Evolutionary conservation across 2,888 invertebrate species (phyloP).

Genomic region (Leptinotarsa haldemani): DNA sequence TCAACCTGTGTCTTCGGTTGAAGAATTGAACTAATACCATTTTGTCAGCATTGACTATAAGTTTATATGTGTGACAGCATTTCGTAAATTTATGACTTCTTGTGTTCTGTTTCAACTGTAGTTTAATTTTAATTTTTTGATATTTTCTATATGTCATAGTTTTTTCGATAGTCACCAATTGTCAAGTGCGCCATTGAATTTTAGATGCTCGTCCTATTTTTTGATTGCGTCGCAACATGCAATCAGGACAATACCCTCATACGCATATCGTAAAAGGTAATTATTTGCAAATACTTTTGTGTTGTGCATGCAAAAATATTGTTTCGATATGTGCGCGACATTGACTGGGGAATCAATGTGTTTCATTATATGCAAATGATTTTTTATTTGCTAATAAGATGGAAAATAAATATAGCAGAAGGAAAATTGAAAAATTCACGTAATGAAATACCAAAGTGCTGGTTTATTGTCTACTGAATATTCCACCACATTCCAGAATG

Average conservation of each 20-base stretch:
- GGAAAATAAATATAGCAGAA: not conserved
- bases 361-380: not conserved
- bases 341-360: not conserved
- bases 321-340: not conserved
- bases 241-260: not conserved
- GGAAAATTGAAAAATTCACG: too few species aligned
- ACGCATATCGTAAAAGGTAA: not conserved
- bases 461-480: too few species aligned
- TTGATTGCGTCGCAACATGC: not conserved
- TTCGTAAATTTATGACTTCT: too few species aligned
- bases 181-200: not conserved
- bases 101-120: too few species aligned
- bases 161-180: not conserved
- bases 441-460: too few species aligned
- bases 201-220: not conserved
- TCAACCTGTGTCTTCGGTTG: too few species aligned
- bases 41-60: too few species aligned
- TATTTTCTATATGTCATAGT: too few species aligned
- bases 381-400: not conserved
- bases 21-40: too few species aligned
- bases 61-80: too few species aligned
- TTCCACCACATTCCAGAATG: too few species aligned
- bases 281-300: slow-evolving; percentile 2
- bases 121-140: too few species aligned
- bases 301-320: slow-evolving; percentile 3